phyloP scores from a whole-genome alignment of 2,888 invertebrate genomes.

The Teleiodes luculella region DNA sequence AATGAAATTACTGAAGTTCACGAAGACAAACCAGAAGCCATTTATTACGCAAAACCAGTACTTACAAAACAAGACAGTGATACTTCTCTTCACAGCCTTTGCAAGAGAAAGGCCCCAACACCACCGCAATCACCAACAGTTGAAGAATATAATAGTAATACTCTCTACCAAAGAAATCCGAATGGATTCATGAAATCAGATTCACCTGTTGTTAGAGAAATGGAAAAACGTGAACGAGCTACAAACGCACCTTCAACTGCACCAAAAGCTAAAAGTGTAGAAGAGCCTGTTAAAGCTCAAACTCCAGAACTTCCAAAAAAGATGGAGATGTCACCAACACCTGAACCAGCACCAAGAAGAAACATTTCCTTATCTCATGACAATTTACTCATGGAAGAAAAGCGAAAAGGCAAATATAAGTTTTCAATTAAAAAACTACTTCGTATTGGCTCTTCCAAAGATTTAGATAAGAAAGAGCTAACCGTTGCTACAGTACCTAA shows the following conservation, averaged over 20 bases:
- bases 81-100: slow-evolving; percentile 73
- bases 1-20: slow-evolving; percentile 59
- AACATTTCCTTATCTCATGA: slow-evolving; percentile 87
- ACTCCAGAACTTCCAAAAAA: slow-evolving; percentile 37
- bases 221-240: slow-evolving; percentile 86
- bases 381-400: slow-evolving; percentile 80
- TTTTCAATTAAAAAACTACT: slow-evolving; percentile 91
- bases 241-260: slow-evolving; percentile 43
- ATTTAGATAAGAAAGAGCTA: slow-evolving; percentile 79
- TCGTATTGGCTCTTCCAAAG: slow-evolving; percentile 86
- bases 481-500: slow-evolving; percentile 64
- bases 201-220: slow-evolving; percentile 84
- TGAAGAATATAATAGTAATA: slow-evolving; percentile 71
- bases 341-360: slow-evolving; percentile 84
- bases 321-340: slow-evolving; percentile 41
- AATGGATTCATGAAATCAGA: slow-evolving; percentile 78
- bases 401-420: slow-evolving; percentile 84
- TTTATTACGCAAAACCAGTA: slow-evolving; percentile 70
- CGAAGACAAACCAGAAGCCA: slow-evolving; percentile 60
- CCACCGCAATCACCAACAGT: slow-evolving; percentile 79
- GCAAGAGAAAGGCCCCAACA: slow-evolving; percentile 86
- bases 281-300: slow-evolving; percentile 53
- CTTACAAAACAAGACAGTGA: slow-evolving; percentile 78
- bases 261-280: slow-evolving; percentile 48
- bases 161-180: slow-evolving; percentile 80